These are phyloP conservation scores for Brachionus rubens DNA, from an alignment of 1,140 invertebrate genomes.

Conservation along the genomic window DNA sequence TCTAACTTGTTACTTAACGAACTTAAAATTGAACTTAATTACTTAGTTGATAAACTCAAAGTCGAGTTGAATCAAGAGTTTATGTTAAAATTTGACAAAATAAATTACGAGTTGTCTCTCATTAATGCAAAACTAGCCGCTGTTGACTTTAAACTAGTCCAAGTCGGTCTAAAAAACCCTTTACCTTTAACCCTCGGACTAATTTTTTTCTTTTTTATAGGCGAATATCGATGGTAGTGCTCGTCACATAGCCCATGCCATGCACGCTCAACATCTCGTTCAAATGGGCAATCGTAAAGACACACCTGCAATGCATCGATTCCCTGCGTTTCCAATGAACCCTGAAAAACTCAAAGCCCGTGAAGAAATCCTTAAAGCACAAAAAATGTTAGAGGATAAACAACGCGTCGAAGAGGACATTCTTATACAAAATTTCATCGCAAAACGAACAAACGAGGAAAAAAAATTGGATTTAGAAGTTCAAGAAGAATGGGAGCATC, in stretches of 20 bases:
- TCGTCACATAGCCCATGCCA: constrained; percentile 25
- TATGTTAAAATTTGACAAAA: neutral
- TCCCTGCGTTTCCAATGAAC: constrained; percentile 38
- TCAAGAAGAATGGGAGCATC: constrained; percentile 58
- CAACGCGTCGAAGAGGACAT: constrained; percentile 49
- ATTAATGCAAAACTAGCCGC: neutral
- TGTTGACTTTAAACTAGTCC: neutral
- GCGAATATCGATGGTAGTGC: constrained; percentile 38
- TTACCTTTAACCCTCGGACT: neutral
- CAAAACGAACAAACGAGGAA: constrained; percentile 51
- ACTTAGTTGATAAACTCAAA: neutral
- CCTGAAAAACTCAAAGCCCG: constrained; percentile 7
- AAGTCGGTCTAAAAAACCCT: neutral
- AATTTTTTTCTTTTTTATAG: neutral
- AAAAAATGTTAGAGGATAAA: no score
- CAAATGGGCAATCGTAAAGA: constrained; percentile 45
- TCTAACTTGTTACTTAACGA: neutral
- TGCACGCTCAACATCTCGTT: constrained; percentile 43
- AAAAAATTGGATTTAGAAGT: constrained; percentile 55
- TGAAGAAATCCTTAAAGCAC: constrained; percentile 53
- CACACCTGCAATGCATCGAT: constrained; percentile 21
- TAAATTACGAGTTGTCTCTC: neutral
- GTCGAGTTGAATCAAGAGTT: neutral
- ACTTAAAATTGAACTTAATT: constrained; percentile 8
- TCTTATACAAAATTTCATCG: constrained; percentile 52